phyloP scores from a whole-genome alignment of 2,797 vertebrate species.

The Paedocypris micromegethes region DNA sequence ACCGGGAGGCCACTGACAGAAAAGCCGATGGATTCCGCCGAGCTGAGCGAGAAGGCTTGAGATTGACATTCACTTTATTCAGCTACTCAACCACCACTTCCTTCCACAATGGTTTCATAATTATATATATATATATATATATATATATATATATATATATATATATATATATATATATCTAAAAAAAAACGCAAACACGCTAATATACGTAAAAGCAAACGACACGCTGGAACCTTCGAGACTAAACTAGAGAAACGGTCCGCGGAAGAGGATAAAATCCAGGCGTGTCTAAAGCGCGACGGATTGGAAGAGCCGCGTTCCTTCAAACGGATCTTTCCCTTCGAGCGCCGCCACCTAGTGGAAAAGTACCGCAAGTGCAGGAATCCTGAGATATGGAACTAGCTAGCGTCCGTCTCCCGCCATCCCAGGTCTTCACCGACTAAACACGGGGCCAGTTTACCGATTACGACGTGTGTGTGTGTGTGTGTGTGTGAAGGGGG shows the following conservation, averaged over 20 bases:
- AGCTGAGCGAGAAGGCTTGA: slow-evolving; percentile 40
- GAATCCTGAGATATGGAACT: slow-evolving; percentile 57
- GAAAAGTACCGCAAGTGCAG: slow-evolving; percentile 50
- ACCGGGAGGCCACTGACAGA: too few relatives aligned
- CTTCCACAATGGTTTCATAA: slow-evolving; percentile 28
- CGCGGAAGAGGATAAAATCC: slow-evolving; percentile 36
- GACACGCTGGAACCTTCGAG: slow-evolving; percentile 40
- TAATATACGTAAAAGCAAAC: slow-evolving; percentile 45
- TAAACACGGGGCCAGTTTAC: slow-evolving; percentile 15
- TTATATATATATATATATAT: background rate
- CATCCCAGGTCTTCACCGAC: slow-evolving; percentile 25
- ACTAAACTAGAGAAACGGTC: slow-evolving; percentile 28
- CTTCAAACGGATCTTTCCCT: slow-evolving; percentile 17
- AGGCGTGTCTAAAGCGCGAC: slow-evolving; percentile 32
- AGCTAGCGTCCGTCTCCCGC: slow-evolving; percentile 43
- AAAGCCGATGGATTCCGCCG: slow-evolving; percentile 22
- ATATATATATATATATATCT: background rate
- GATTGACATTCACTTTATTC: slow-evolving; percentile 46
- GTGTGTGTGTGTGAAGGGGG: slow-evolving; percentile 13
- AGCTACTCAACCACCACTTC: slow-evolving; percentile 34
- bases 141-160: background rate
- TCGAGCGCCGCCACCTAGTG: slow-evolving; percentile 19
- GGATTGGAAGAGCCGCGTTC: slow-evolving; percentile 45
- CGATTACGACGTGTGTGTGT: too few relatives aligned
- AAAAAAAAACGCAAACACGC: slow-evolving; percentile 38